Evolutionary conservation across 2,113 vertebrate genomes (phyloP).

Genomic region (Bambusicola thoracicus): DNA sequence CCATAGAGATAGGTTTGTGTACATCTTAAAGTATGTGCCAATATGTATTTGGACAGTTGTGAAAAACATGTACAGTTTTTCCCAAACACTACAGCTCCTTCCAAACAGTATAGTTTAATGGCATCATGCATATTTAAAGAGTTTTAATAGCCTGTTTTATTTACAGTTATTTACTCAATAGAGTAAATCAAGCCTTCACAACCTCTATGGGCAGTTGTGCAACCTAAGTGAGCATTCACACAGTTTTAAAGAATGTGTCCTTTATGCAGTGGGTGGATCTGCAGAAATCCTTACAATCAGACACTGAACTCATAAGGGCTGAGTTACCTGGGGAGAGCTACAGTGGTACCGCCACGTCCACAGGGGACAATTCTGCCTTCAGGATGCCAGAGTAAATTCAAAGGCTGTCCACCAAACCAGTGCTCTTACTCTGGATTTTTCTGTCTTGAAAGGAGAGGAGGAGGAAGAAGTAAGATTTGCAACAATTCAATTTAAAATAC

Average conservation of each 20-base stretch:
- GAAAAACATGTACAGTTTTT: conserved; percentile 72
- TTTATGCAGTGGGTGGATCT: neutral
- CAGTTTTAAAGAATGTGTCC: conserved; percentile 38
- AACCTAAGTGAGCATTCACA: conserved; percentile 51
- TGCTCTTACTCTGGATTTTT: accelerated
- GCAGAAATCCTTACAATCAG: neutral
- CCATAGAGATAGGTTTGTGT: conserved; percentile 63
- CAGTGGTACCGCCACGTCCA: neutral
- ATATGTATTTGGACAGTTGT: conserved; percentile 72
- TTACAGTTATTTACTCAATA: conserved; percentile 73
- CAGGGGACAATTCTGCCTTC: neutral
- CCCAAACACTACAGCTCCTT: conserved; percentile 63
- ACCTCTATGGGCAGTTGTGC: conserved; percentile 22
- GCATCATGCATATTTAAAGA: conserved; percentile 47
- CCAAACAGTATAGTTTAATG: conserved; percentile 37
- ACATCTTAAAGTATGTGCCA: conserved; percentile 71
- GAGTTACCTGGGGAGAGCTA: neutral
- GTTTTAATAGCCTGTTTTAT: conserved; percentile 69
- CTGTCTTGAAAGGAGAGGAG: neutral
- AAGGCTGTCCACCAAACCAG: neutral
- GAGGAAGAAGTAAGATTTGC: neutral
- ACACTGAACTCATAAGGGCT: neutral
- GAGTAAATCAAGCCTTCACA: conserved; percentile 28
- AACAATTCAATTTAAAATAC: neutral
- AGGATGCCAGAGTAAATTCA: neutral